Base-by-base conservation (phyloP, 2,888 invertebrate species). In the Hetaerina titia region DNA sequence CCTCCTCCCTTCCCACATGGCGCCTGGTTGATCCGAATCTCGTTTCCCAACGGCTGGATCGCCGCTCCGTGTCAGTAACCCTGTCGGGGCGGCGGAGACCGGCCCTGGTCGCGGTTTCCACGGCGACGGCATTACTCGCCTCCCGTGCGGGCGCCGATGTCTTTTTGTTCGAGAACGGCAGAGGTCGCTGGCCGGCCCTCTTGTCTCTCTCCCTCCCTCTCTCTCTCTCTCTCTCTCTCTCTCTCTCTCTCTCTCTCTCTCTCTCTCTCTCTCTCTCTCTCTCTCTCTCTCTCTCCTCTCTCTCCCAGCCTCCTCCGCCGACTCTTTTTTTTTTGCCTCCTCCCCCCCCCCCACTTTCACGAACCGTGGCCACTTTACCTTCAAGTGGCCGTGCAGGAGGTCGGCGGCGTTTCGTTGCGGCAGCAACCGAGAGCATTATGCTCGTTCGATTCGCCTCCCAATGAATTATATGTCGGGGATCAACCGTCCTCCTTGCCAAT, bases 171-270 rank as follows among this genome's bases (percentile, higher is more conserved):
- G 81, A 31, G 81, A 22, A 81, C 81, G 81, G 81, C 11, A 81
- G 81, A 81, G 81, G 81, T 81, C 81, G 81, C 81, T 81, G 81
- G 81, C 81, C 81, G 60, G 60, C 81, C 69, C 95, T 88, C 95
- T 25, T 19, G 2, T 17, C 69, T 64, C 87, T 87, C 15, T 57
- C 90, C 63, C 92, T 81, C 81, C 81, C 6, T n/a, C n/a, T 45
- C 45, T 45, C 45, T 81, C 81, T 31, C 6, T n/a, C n/a, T 45
- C 45, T 45, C 45, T 45, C 45, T 2, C n/a, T 22, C 22, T 9
- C 13, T 13, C 19, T 69, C 69, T 90, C 89, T 64, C 81, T 19
- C 58, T 9, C 2, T 22, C 45, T 69, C 22, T 69, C 19, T 64
- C 17, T 64, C 64, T 90, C 89, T 90, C 81, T 19, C 58, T 6